A percentile compares a stretch with the other conserved stretches of the same genome.
Evolutionary conservation across 2,113 vertebrate genomes (phyloP).

Genomic region (Limanda limanda): DNA sequence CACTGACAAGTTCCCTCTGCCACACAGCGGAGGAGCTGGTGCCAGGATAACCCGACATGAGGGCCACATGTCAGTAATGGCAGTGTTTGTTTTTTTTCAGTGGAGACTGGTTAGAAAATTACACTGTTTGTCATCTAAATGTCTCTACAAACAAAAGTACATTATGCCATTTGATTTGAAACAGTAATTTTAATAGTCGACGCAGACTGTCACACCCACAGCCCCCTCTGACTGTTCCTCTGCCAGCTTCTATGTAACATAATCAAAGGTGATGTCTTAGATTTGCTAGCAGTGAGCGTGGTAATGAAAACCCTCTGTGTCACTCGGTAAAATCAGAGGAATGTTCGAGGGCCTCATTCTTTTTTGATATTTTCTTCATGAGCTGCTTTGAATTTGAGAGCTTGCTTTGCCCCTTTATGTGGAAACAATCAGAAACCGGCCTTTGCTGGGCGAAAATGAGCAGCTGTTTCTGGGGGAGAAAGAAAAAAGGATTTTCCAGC

Average conservation of each 20-base stretch:
- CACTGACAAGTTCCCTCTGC: constrained; percentile 64
- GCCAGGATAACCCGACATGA: constrained; percentile 40
- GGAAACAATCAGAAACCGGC: constrained; percentile 57
- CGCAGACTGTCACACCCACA: constrained; percentile 43
- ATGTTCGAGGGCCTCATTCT: constrained; percentile 65
- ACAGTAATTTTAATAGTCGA: constrained; percentile 58
- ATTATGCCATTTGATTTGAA: constrained; percentile 51
- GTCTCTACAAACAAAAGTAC: constrained; percentile 33
- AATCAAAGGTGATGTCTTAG: constrained; percentile 69
- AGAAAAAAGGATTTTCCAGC: constrained; percentile 5
- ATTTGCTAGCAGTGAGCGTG: constrained; percentile 68
- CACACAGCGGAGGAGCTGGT: constrained; percentile 51
- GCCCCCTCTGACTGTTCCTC: constrained; percentile 56
- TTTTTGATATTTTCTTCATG: constrained; percentile 67
- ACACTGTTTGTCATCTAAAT: constrained; percentile 15
- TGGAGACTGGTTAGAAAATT: not conserved
- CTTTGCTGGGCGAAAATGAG: constrained; percentile 53
- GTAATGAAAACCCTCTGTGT: constrained; percentile 81
- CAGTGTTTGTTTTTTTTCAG: constrained; percentile 12
- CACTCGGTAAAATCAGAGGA: constrained; percentile 59
- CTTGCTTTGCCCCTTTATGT: constrained; percentile 64
- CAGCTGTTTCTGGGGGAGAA: constrained; percentile 12
- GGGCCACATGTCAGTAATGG: constrained; percentile 42
- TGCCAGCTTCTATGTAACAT: constrained; percentile 67
- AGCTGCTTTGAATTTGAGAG: constrained; percentile 73